phyloP scores from a whole-genome alignment of 2,113 vertebrate species.

The Zosterops hypoxanthus region DNA sequence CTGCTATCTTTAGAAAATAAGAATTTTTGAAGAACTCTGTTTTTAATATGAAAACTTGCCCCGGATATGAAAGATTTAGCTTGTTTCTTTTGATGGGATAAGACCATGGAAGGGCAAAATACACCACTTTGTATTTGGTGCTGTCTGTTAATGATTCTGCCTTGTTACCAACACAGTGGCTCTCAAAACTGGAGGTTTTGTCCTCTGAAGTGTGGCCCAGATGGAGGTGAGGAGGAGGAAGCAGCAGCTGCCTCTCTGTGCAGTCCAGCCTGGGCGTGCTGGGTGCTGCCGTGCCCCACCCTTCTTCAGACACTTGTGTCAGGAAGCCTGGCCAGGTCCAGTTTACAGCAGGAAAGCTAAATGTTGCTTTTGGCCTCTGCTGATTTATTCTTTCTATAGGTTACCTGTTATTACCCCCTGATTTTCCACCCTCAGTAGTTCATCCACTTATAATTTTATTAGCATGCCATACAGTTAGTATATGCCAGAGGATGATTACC shows the following conservation, averaged over 20 bases:
- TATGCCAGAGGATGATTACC: neutral
- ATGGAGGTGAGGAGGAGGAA: neutral
- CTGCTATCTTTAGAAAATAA: neutral
- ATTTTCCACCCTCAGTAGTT: neutral
- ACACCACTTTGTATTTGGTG: neutral
- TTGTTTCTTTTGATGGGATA: neutral
- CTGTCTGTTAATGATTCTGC: neutral
- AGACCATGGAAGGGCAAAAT: neutral
- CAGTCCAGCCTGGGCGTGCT: neutral
- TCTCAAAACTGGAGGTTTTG: neutral
- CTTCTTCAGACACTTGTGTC: neutral
- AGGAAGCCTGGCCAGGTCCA: neutral
- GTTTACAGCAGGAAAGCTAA: neutral
- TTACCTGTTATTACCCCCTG: neutral
- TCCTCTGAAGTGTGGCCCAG: neutral
- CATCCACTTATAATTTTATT: neutral
- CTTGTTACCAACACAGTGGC: neutral
- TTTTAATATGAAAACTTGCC: neutral
- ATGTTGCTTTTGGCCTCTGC: neutral
- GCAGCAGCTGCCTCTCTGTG: neutral
- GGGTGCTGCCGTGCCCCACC: neutral
- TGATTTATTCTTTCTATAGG: neutral
- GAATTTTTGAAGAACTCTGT: neutral
- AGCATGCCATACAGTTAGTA: accelerated
- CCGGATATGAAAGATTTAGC: neutral